A percentile compares a stretch with the other conserved stretches of the same genome.
Conservation (phyloP, 2,888 invertebrate species). For the Sisyra nigra region DNA sequence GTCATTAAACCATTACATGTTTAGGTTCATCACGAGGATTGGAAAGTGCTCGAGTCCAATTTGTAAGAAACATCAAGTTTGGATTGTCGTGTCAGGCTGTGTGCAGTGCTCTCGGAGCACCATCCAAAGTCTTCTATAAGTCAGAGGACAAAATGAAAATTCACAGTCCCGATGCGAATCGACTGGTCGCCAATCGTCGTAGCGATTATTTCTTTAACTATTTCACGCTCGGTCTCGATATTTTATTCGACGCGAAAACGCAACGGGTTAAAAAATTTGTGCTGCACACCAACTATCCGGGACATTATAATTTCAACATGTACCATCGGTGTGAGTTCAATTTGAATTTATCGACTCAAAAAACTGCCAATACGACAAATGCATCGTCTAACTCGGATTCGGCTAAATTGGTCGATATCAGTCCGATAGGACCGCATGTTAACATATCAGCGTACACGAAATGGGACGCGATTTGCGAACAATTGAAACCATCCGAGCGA, state of each 20-base stretch:
- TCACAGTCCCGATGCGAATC: slow-evolving; percentile 74
- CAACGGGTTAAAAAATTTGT: slow-evolving; percentile 94
- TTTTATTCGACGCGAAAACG: slow-evolving; percentile 89
- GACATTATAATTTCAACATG: slow-evolving; percentile 99
- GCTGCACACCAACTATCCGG: slow-evolving; percentile 97
- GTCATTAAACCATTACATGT: no score
- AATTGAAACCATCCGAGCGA: slow-evolving; percentile 62
- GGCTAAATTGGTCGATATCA: slow-evolving; percentile 37
- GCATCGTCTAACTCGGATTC: slow-evolving; percentile 27
- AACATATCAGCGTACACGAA: slow-evolving; percentile 67
- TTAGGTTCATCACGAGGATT: slow-evolving; percentile 6
- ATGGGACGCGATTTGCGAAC: slow-evolving; percentile 73
- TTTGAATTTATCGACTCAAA: slow-evolving; percentile 46
- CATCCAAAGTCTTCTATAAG: slow-evolving; percentile 87
- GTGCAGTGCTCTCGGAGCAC: slow-evolving; percentile 75
- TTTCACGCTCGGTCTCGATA: slow-evolving; percentile 89
- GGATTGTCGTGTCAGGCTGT: slow-evolving; percentile 84
- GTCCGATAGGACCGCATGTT: slow-evolving; percentile 32
- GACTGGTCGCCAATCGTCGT: slow-evolving; percentile 57
- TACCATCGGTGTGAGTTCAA: slow-evolving; percentile 90
- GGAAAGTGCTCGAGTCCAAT: slow-evolving; percentile 13
- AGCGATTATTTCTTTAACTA: slow-evolving; percentile 99
- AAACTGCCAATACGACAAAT: slow-evolving; percentile 8
- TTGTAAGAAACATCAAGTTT: slow-evolving; percentile 58
- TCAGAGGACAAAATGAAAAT: slow-evolving; percentile 99